Evolutionary conservation across 2,888 invertebrate species (phyloP).

Genomic region (Megaustenia siamemsis): DNA sequence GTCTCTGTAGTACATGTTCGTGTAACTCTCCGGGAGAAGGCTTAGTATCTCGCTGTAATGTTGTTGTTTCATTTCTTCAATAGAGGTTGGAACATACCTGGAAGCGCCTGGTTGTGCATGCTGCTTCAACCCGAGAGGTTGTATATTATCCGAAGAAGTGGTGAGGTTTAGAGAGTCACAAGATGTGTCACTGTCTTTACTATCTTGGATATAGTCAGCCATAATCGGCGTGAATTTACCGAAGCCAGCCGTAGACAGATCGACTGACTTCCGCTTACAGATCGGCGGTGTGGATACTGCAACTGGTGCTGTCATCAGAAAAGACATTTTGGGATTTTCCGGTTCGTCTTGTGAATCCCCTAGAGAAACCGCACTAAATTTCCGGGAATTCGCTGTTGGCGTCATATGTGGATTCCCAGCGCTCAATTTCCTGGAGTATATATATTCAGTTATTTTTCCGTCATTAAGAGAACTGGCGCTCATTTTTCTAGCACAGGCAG

Average conservation of each 20-base stretch:
- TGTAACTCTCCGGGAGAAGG: conserved; percentile 43
- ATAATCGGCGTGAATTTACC: conserved; percentile 49
- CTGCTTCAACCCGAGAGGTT: conserved; percentile 30
- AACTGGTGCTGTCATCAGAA: conserved; percentile 19
- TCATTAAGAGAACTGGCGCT: conserved; percentile 30
- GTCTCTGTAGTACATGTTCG: neutral
- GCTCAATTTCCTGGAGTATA: conserved; percentile 25
- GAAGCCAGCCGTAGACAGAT: conserved; percentile 33
- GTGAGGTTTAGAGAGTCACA: conserved; percentile 39
- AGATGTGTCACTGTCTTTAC: conserved; percentile 48
- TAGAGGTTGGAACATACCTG: conserved; percentile 37
- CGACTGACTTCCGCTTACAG: conserved; percentile 19
- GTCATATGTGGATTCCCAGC: neutral
- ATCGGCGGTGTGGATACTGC: conserved; percentile 37
- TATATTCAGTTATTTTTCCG: neutral
- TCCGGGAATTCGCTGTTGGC: neutral
- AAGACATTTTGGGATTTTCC: conserved; percentile 39
- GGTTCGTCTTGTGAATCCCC: conserved; percentile 33
- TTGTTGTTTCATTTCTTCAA: conserved; percentile 29
- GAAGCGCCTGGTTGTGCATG: neutral
- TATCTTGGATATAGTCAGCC: conserved; percentile 46
- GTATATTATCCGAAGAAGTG: conserved; percentile 33
- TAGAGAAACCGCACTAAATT: conserved; percentile 38
- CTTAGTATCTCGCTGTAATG: conserved; percentile 41
- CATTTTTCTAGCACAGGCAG: conserved; percentile 37